phyloP scores from a whole-genome alignment of 2,888 invertebrate genomes.

The Eumacrocentrus americanus region DNA sequence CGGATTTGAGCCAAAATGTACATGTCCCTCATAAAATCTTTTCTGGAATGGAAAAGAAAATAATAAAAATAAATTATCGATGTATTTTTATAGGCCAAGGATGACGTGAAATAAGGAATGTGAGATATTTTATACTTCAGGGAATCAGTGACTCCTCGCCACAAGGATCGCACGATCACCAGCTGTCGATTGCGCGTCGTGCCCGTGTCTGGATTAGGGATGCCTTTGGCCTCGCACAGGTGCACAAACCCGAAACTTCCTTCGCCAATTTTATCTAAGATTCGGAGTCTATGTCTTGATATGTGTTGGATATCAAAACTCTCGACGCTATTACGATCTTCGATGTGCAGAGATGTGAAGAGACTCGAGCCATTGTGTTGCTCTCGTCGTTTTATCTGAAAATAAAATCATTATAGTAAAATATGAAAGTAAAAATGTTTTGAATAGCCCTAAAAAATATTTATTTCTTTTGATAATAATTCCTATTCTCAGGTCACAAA shows the following conservation, averaged over 20 bases:
- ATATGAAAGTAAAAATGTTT: no score
- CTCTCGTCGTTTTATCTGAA: constrained; percentile 69
- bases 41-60: constrained; percentile 63
- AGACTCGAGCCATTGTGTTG: constrained; percentile 72
- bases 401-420: constrained; percentile 71
- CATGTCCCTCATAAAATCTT: constrained; percentile 87
- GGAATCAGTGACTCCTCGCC: constrained; percentile 74
- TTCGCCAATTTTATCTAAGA: constrained; percentile 85
- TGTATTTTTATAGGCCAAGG: no score
- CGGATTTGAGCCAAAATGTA: constrained; percentile 82
- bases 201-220: constrained; percentile 63
- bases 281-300: constrained; percentile 81
- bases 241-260: constrained; percentile 88
- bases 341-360: constrained; percentile 76
- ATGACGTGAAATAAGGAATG: no score
- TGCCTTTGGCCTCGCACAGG: constrained; percentile 78
- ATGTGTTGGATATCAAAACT: constrained; percentile 62
- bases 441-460: no score
- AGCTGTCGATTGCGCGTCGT: constrained; percentile 73
- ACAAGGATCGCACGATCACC: constrained; percentile 77
- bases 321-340: constrained; percentile 64
- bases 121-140: constrained; percentile 69
- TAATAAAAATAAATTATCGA: neutral
- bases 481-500: no score
- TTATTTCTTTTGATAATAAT: no score